Evolutionary conservation across 2,113 vertebrate genomes (phyloP).

Genomic region (Protobothrops mucrosquamatus): DNA sequence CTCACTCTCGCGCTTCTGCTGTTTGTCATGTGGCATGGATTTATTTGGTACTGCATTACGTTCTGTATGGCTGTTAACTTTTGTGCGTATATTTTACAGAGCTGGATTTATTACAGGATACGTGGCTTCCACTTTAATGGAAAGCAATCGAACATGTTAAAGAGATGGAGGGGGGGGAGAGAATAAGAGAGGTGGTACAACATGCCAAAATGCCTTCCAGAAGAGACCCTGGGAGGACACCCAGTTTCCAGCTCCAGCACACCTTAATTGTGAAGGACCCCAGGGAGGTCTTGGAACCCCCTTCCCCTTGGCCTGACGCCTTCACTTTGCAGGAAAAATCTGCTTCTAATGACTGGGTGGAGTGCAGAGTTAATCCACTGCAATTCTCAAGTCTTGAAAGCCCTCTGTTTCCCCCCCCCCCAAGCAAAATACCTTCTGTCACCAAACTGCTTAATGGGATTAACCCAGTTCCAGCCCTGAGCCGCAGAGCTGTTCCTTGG

Average conservation of each 20-base stretch:
- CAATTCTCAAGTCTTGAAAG: conserved; percentile 72
- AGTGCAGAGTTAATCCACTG: conserved; percentile 75
- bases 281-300: conserved; percentile 38
- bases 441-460: conserved; percentile 87
- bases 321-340: conserved; percentile 74
- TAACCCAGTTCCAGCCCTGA: conserved; percentile 81
- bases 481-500: conserved; percentile 70
- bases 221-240: not conserved
- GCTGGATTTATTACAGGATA: not conserved
- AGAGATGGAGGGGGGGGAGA: not conserved
- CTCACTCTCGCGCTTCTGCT: not conserved
- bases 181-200: not conserved
- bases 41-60: not conserved
- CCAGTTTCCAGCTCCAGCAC: not conserved
- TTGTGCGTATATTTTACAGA: not conserved
- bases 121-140: not conserved
- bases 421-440: conserved; percentile 84
- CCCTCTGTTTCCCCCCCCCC: conserved; percentile 64
- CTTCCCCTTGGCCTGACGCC: conserved; percentile 48
- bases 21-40: not conserved
- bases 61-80: not conserved
- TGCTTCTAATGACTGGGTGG: conserved; percentile 78
- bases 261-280: conserved; percentile 32
- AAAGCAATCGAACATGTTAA: not conserved
- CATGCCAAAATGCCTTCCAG: not conserved